These are phyloP conservation scores for Morelia viridis DNA, from an alignment of 2,797 vertebrate genomes.

Conservation along the genomic window DNA sequence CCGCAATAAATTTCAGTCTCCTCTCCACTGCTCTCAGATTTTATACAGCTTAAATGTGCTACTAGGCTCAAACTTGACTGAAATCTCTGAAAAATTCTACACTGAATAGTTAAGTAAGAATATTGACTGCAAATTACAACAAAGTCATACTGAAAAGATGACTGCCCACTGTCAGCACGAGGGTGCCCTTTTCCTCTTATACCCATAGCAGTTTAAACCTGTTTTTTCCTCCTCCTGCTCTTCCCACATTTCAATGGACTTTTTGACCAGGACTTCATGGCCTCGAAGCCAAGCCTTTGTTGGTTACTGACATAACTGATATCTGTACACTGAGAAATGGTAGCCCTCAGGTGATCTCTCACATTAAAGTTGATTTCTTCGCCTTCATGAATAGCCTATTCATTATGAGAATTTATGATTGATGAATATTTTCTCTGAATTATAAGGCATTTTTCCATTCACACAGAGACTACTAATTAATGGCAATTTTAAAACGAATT, in stretches of 20 bases:
- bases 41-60: background rate
- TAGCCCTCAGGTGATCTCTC: too few relatives aligned
- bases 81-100: background rate
- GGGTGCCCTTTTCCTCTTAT: too few relatives aligned
- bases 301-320: too few relatives aligned
- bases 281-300: too few relatives aligned
- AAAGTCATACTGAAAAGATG: background rate
- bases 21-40: background rate
- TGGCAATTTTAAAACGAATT: background rate
- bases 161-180: background rate
- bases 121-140: background rate
- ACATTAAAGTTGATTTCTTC: too few relatives aligned
- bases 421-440: background rate
- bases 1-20: too few relatives aligned
- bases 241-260: too few relatives aligned
- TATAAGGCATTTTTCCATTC: background rate
- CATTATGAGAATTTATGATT: background rate
- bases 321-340: too few relatives aligned
- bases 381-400: too few relatives aligned
- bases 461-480: background rate
- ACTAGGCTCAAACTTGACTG: background rate
- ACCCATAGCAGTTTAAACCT: too few relatives aligned
- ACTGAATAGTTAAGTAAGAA: background rate
- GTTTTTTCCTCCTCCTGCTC: too few relatives aligned
- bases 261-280: too few relatives aligned